Evolutionary conservation across 2,888 invertebrate genomes (phyloP), one percentile per base, ranked within the genome.

Genomic region (Stictocephala bisonia): DNA sequence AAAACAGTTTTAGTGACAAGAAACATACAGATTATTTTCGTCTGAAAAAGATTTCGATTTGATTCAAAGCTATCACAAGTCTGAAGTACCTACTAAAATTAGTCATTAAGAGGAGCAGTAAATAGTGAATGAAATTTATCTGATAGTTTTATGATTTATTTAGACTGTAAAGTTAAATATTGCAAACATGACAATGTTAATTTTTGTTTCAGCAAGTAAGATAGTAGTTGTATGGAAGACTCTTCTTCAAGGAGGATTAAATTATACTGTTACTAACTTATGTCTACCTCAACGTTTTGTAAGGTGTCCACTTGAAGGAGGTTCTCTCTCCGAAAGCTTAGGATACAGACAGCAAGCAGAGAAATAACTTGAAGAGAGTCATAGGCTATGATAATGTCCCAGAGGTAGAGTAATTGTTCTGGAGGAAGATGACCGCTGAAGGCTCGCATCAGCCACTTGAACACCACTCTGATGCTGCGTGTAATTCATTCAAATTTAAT

Each of bases 401-500:
- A 98, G 13, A 98, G 86, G 48, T 94, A 90, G 2, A 98, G 86
- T 0, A 98, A 87, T 83, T 98, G 97, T 81, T 96, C 96, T 0
- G 96, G 96, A 0, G 95, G 93, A 58, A 98, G 86, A 82, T 96
- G 96, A 0, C 98, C 98, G 80, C 97, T 96, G 83, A 97, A 98
- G 1, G 95, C 97, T 77, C 97, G 87, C 91, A 98, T 97, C 53
- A 98, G 84, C 97, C 98, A 98, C 84, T 97, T 97, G 83, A 97
- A 96, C 0, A 96, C 95, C 26, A 97, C 90, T 80, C 93, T 89
- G 69, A 97, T 88, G 1, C 97, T 97, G 80, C n/a, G n/a, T n/a
- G n/a, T n/a, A n/a, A n/a, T n/a, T n/a, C n/a, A n/a, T n/a, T n/a
- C n/a, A n/a, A n/a, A n/a, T n/a, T n/a, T n/a, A n/a, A n/a, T n/a